Evolutionary conservation across 2,113 vertebrate species (phyloP).

Genomic region (Clarias gariepinus): DNA sequence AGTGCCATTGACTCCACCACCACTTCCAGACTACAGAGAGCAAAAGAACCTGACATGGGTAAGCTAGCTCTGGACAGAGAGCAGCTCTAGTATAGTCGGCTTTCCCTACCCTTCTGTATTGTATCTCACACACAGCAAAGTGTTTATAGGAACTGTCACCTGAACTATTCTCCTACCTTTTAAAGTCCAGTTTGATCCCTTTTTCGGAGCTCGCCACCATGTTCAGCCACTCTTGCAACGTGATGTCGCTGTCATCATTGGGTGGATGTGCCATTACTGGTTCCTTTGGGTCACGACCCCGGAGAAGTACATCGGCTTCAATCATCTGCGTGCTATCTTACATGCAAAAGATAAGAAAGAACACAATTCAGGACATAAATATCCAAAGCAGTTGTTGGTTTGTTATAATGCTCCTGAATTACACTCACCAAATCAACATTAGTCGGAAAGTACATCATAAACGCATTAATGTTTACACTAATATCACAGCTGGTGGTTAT

Average conservation of each 20-base stretch:
- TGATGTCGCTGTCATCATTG: slow-evolving; percentile 84
- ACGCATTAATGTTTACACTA: background rate
- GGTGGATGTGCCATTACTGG: slow-evolving; percentile 95
- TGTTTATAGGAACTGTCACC: background rate
- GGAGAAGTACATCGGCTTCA: slow-evolving; percentile 86
- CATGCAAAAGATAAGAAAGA: background rate
- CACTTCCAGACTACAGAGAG: slow-evolving; percentile 73
- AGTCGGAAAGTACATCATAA: background rate
- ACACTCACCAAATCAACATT: background rate
- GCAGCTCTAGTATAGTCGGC: background rate
- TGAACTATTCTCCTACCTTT: slow-evolving; percentile 76
- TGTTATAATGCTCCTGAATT: background rate
- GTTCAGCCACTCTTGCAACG: slow-evolving; percentile 82
- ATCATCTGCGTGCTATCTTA: slow-evolving; percentile 87
- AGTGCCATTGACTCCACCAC: slow-evolving; percentile 77
- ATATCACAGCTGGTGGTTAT: background rate
- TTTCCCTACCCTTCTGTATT: background rate
- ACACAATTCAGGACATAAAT: background rate
- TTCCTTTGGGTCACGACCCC: slow-evolving; percentile 68
- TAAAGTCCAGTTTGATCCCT: slow-evolving; percentile 95
- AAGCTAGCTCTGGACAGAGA: background rate
- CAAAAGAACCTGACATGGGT: background rate
- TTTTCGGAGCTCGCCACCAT: slow-evolving; percentile 71
- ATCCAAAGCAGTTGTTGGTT: background rate
- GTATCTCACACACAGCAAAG: background rate